Conservation (phyloP, 2,797 vertebrate species). For the Enteromius afrohamiltoni region DNA sequence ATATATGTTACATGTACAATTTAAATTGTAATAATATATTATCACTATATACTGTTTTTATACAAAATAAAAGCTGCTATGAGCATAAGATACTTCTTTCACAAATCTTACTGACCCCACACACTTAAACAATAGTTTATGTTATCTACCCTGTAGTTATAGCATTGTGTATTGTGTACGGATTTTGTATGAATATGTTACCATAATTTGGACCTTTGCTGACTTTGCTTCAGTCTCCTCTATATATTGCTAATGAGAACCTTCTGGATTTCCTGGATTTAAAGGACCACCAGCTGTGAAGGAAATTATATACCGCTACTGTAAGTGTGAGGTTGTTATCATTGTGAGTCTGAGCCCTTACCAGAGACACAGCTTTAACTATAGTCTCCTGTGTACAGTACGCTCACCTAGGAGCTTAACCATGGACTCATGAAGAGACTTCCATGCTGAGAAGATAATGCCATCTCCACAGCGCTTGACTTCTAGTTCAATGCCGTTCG, state of each 20-base stretch:
- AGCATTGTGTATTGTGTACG: not conserved
- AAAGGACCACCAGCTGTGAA: not conserved
- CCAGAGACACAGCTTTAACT: not conserved
- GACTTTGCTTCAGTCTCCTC: not conserved
- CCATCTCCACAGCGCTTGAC: not conserved
- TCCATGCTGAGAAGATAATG: conserved; percentile 33
- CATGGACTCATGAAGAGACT: not conserved
- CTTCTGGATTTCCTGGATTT: conserved; percentile 3
- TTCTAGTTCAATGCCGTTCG: not conserved
- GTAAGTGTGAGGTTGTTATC: not conserved
- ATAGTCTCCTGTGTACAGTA: conserved; percentile 6
- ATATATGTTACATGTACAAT: not conserved
- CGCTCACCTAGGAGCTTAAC: conserved; percentile 23
- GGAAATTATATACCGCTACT: not conserved
- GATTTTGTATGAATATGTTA: not conserved
- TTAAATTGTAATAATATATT: not conserved
- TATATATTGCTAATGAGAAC: not conserved
- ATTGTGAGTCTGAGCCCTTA: not conserved
- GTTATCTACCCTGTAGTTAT: not conserved
- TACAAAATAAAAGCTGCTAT: not conserved
- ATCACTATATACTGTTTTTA: not conserved
- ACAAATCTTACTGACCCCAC: not conserved
- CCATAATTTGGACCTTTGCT: not conserved
- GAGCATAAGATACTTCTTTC: not conserved
- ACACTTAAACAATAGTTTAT: not conserved